phyloP scores from a whole-genome alignment of 2,113 vertebrate species.

The Chroicocephalus ridibundus region DNA sequence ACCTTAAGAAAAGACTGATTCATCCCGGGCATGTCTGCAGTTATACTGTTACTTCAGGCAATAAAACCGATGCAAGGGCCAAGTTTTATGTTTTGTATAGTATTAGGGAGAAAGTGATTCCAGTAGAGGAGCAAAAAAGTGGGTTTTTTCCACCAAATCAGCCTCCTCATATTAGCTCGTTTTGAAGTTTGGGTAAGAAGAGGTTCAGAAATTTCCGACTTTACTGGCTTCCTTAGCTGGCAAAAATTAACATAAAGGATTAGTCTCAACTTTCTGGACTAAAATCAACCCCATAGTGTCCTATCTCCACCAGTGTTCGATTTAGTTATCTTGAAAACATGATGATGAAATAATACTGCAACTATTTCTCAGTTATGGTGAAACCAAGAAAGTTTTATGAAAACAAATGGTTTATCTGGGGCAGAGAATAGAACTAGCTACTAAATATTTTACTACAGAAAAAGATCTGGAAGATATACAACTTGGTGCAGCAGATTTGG shows the following conservation, averaged over 20 bases:
- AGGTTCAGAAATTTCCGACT: background rate
- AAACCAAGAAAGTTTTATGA: background rate
- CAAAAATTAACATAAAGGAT: background rate
- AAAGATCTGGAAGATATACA: background rate
- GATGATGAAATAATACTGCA: background rate
- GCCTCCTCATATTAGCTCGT: background rate
- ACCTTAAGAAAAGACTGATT: background rate
- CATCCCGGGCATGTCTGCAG: background rate
- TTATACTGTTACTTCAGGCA: background rate
- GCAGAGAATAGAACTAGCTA: background rate
- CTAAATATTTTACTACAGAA: constrained; percentile 22
- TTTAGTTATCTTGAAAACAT: background rate
- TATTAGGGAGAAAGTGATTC: background rate
- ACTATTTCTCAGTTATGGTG: background rate
- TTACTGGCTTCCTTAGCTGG: background rate
- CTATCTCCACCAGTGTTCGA: background rate
- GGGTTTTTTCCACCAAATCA: background rate
- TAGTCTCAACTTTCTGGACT: background rate
- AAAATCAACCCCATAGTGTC: background rate
- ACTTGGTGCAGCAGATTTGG: background rate
- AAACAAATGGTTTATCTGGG: background rate
- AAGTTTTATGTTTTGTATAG: background rate
- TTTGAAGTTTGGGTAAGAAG: background rate
- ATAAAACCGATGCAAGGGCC: background rate
- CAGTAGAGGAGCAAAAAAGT: background rate